Percentiles rank a stretch among this genome's conserved stretches.
phyloP scores from a whole-genome alignment of 2,797 vertebrate genomes.

The Argya squamiceps region DNA sequence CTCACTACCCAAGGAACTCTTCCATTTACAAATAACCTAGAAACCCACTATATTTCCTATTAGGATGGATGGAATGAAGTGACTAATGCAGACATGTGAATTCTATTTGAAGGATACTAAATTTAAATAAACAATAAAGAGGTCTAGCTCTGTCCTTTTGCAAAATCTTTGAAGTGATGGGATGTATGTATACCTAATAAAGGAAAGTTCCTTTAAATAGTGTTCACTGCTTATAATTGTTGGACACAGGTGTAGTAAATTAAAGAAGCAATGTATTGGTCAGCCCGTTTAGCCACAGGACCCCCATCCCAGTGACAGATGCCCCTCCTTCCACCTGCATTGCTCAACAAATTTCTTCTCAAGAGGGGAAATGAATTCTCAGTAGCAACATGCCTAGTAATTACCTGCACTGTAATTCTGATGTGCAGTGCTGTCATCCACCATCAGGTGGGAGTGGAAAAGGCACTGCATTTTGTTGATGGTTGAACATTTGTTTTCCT shows the following conservation, averaged over 20 bases:
- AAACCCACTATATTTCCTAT: not conserved
- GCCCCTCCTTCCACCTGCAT: not conserved
- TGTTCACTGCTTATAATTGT: slow-evolving; percentile 14
- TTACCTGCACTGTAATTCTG: slow-evolving; percentile 40
- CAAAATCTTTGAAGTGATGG: not conserved
- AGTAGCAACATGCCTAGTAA: slow-evolving; percentile 35
- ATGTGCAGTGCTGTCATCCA: slow-evolving; percentile 63
- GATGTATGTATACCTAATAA: slow-evolving; percentile 28
- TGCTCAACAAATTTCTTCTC: slow-evolving; percentile 28
- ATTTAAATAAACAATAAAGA: not conserved
- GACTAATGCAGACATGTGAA: not conserved
- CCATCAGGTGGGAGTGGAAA: slow-evolving; percentile 50
- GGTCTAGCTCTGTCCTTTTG: not conserved
- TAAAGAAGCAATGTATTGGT: not conserved
- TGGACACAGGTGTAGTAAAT: slow-evolving; percentile 38
- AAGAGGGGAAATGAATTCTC: slow-evolving; percentile 39
- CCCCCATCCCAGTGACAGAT: not conserved
- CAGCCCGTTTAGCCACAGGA: not conserved
- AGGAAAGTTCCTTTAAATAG: slow-evolving; percentile 50
- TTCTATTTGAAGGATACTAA: not conserved
- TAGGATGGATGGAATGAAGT: not conserved
- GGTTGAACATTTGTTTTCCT: slow-evolving; percentile 68
- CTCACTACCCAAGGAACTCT: not conserved
- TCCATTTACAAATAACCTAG: not conserved
- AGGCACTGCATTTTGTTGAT: slow-evolving; percentile 64